Percentiles rank a stretch among this genome's conserved stretches.
phyloP scores from a whole-genome alignment of 2,113 vertebrate species.

The Podarcis raffonei region DNA sequence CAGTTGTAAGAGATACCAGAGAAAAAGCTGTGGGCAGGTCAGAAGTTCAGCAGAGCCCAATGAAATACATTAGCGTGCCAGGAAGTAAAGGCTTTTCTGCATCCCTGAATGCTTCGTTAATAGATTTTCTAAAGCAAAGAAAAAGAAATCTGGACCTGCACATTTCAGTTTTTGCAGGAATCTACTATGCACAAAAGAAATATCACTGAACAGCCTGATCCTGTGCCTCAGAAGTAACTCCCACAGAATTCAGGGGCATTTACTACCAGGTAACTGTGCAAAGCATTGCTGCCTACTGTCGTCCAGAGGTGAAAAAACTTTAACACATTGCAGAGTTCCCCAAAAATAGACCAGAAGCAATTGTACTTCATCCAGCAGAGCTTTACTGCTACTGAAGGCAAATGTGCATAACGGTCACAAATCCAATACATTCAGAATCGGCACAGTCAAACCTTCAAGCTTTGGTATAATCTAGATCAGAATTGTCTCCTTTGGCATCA shows the following conservation, averaged over 20 bases:
- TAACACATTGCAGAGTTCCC: no score
- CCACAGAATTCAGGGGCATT: background rate
- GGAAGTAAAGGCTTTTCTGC: background rate
- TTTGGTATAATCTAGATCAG: no score
- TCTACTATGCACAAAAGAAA: background rate
- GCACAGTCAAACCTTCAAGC: no score
- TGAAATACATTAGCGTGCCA: conserved; percentile 32
- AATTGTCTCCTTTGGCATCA: no score
- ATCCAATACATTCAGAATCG: no score
- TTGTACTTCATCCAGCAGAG: no score
- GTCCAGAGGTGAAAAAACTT: no score
- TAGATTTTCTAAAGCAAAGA: background rate
- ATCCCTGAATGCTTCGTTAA: conserved; percentile 4
- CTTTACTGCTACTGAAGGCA: no score
- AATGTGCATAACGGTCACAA: no score
- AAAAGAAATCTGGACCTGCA: background rate
- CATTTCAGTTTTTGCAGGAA: background rate
- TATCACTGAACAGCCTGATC: background rate
- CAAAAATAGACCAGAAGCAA: no score
- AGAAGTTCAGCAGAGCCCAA: conserved; percentile 2
- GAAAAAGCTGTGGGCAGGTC: background rate
- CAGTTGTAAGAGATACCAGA: background rate
- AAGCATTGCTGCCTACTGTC: background rate
- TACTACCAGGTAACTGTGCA: background rate
- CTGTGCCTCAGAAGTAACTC: background rate